Conservation (phyloP, 1,140 invertebrate species). For the Saccostrea glomerata region DNA sequence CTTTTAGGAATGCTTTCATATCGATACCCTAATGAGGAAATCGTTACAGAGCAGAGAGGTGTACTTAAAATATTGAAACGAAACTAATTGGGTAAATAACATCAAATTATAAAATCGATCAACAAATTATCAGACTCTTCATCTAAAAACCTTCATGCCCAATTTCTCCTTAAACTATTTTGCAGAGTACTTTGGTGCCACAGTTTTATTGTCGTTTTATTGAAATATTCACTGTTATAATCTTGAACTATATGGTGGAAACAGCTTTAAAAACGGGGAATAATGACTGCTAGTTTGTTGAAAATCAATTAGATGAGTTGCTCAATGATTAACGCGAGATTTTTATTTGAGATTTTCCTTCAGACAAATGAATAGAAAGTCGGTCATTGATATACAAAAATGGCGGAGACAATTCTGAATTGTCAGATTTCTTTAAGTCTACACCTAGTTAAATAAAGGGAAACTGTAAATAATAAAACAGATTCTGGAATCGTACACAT, state of each 20-base stretch:
- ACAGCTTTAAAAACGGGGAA: constrained; percentile 19
- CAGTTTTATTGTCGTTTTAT: constrained; percentile 20
- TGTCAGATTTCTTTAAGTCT: too few species aligned
- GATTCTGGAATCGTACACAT: too few species aligned
- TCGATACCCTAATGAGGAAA: constrained; percentile 25
- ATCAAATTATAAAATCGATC: constrained; percentile 35
- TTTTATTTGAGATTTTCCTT: background rate
- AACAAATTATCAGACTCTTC: constrained; percentile 26
- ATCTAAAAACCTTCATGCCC: constrained; percentile 35
- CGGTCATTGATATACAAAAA: constrained; percentile 15
- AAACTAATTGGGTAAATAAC: constrained; percentile 34
- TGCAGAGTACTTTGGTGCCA: background rate
- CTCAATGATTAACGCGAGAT: constrained; percentile 15
- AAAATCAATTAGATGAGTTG: constrained; percentile 32
- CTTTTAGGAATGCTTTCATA: background rate
- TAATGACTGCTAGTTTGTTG: constrained; percentile 21
- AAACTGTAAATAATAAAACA: too few species aligned
- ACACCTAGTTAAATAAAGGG: too few species aligned
- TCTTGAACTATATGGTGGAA: background rate
- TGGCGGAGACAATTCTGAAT: background rate
- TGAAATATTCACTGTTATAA: background rate
- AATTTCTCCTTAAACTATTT: constrained; percentile 1
- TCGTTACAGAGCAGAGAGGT: background rate
- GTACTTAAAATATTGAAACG: constrained; percentile 37
- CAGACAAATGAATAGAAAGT: background rate